These are phyloP conservation scores for Isichthys henryi DNA, from an alignment of 2,113 vertebrate genomes.

Conservation along the genomic window DNA sequence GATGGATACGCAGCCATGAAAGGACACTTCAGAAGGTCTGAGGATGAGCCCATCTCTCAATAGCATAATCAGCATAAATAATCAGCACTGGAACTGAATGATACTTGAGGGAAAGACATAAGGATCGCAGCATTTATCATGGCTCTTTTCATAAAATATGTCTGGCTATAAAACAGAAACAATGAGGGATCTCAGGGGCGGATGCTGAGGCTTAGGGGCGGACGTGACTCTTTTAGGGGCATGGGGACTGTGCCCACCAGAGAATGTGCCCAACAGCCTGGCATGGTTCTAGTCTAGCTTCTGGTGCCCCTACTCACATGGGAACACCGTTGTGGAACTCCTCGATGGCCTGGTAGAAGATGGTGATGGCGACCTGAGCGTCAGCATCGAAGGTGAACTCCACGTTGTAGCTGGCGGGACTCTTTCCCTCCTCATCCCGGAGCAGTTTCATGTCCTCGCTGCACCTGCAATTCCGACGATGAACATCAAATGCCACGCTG, in stretches of 20 bases:
- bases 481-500: neutral
- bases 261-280: neutral
- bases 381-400: constrained; percentile 96
- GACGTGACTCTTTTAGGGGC: neutral
- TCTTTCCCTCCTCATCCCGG: constrained; percentile 67
- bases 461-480: constrained; percentile 58
- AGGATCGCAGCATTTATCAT: neutral
- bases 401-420: constrained; percentile 81
- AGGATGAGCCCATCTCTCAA: neutral
- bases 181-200: neutral
- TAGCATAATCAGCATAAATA: neutral
- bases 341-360: constrained; percentile 94
- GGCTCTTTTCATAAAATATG: neutral
- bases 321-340: constrained; percentile 89
- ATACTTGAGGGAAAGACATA: neutral
- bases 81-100: neutral
- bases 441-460: constrained; percentile 81
- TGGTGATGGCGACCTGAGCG: constrained; percentile 85
- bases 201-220: neutral
- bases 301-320: constrained; percentile 63
- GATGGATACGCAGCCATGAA: neutral
- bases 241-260: neutral
- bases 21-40: neutral
- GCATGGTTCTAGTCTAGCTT: neutral
- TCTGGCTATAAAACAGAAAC: neutral